Evolutionary conservation across 1,140 invertebrate genomes (phyloP), one percentile per base, ranked within the genome.

Genomic region (Ostrea edulis): DNA sequence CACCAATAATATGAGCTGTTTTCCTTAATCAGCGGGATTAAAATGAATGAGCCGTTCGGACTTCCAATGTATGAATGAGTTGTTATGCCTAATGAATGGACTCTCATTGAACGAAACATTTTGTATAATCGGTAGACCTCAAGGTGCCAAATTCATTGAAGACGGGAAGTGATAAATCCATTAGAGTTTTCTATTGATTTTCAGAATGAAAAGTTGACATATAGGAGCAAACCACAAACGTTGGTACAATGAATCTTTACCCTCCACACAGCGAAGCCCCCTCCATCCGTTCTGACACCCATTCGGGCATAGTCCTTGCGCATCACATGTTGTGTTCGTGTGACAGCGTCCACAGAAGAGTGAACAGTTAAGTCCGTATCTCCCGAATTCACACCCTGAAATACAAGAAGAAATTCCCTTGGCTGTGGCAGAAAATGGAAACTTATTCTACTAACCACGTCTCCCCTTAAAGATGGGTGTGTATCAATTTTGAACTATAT

Each of bases 201-300:
- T 44, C 35, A 44, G 35, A 44, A 44, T 44, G 35, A 44, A 44
- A 44, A 44, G 35, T 44, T 44, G 35, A 44, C 1, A 5, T 44
- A 44, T 44, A 44, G 5, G 1, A 1, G 1, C 5, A 44, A 44
- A 44, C 35, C 35, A 44, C 35, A 44, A 44, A 44, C 5, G n/a
- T 44, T 44, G 35, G 35, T 44, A 44, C 35, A 5, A 44, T 62
- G 3, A 62, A 62, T n/a, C 25, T 25, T 35, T 17, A 25, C 68
- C 68, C 29, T 77, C 68, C 53, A 55, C 4, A 29, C 65, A 86
- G 44, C n/a, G n/a, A 17, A 17, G 17, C 12, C 84, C 84, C 62
- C 62, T 65, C 84, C 84, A 85, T n/a, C 84, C 84, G 22, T 51
- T 22, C 62, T 68, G 84, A 58, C 84, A 85, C 14, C 84, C 84